These are phyloP conservation scores for Papilio polyxenes DNA, from an alignment of 1,140 invertebrate species.

Conservation along the genomic window DNA sequence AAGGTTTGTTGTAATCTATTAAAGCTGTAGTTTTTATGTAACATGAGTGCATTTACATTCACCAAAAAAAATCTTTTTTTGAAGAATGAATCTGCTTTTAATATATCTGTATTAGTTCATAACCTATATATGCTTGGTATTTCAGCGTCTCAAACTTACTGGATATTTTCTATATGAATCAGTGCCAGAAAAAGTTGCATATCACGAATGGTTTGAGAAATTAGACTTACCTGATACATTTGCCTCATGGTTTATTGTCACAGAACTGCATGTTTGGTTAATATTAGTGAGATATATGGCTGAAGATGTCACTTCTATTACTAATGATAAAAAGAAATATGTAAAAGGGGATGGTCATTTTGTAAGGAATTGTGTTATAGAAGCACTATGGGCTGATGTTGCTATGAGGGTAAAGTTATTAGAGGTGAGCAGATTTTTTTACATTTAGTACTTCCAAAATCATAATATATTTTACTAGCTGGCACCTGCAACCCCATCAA, in stretches of 20 bases:
- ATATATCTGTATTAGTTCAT: too few relatives aligned
- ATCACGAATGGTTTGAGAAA: conserved; percentile 83
- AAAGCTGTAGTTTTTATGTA: too few relatives aligned
- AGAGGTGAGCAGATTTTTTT: conserved; percentile 79
- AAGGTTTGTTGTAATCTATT: too few relatives aligned
- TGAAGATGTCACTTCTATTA: conserved; percentile 79
- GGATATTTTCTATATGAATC: conserved; percentile 84
- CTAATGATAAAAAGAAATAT: conserved; percentile 71
- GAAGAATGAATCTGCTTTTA: too few relatives aligned
- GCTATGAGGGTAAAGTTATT: conserved; percentile 85
- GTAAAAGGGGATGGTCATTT: conserved; percentile 83
- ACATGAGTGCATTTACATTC: too few relatives aligned
- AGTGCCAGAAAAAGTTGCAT: conserved; percentile 83
- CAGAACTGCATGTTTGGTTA: conserved; percentile 93
- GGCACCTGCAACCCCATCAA: too few relatives aligned
- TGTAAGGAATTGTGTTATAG: conserved; percentile 87
- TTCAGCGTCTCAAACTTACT: conserved; percentile 82
- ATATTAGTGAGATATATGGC: conserved; percentile 88
- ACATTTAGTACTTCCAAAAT: not conserved
- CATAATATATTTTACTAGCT: not conserved
- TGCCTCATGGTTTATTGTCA: conserved; percentile 91
- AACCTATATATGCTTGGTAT: conserved; percentile 40
- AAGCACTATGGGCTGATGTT: conserved; percentile 92
- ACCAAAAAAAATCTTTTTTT: too few relatives aligned
- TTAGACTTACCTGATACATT: conserved; percentile 89